Evolutionary conservation across 2,797 vertebrate species (phyloP).

Genomic region (Saguinus oedipus): DNA sequence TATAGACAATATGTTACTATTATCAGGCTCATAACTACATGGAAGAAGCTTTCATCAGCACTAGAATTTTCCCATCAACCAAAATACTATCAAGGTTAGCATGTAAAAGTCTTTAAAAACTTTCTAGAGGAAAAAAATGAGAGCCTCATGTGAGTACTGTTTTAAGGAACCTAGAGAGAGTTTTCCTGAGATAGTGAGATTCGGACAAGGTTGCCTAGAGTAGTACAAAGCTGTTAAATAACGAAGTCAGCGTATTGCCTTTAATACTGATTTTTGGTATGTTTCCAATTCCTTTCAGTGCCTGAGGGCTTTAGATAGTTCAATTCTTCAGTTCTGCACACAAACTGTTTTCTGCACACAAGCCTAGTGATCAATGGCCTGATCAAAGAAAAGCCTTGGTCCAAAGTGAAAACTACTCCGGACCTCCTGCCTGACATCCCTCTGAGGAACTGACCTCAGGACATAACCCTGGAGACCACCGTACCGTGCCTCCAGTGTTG

Average conservation of each 20-base stretch:
- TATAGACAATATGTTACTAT: not conserved
- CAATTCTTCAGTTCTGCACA: not conserved
- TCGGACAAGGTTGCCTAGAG: not conserved
- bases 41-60: not conserved
- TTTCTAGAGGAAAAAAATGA: not conserved
- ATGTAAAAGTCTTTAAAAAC: not conserved
- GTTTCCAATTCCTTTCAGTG: constrained; percentile 12
- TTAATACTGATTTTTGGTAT: not conserved
- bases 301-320: not conserved
- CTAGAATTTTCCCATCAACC: not conserved
- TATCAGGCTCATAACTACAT: not conserved
- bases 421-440: not conserved
- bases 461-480: not conserved
- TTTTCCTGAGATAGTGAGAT: not conserved
- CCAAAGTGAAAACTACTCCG: constrained; percentile 1
- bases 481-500: fast-evolving
- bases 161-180: not conserved
- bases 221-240: not conserved
- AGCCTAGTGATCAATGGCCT: constrained; percentile 3
- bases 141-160: not conserved
- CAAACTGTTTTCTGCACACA: not conserved
- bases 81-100: constrained; percentile 9
- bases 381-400: not conserved
- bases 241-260: not conserved
- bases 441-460: not conserved